phyloP scores from a whole-genome alignment of 2,113 vertebrate genomes.

The Dissostichus mawsoni region DNA sequence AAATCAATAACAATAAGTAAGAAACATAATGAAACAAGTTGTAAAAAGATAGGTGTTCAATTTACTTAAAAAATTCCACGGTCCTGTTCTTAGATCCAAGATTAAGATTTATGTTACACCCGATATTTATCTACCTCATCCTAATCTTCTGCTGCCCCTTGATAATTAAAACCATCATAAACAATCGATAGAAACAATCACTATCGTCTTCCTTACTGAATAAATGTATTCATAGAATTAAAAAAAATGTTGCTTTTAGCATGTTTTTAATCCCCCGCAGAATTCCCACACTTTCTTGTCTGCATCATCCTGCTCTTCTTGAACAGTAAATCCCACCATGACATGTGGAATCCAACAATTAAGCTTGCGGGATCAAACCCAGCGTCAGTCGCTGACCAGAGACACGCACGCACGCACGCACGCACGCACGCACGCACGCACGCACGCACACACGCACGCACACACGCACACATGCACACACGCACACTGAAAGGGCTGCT shows the following conservation, averaged over 20 bases:
- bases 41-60: too few species aligned
- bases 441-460: conserved; percentile 13
- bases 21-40: too few species aligned
- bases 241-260: background rate
- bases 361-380: conserved; percentile 65
- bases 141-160: background rate
- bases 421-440: conserved; percentile 24
- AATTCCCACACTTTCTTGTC: conserved; percentile 46
- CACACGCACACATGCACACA: conserved; percentile 6
- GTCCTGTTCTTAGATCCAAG: too few species aligned
- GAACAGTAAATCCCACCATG: conserved; percentile 60
- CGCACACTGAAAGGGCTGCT: conserved; percentile 16
- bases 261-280: background rate
- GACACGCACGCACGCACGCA: conserved; percentile 10
- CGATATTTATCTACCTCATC: conserved; percentile 4
- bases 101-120: conserved; percentile 10
- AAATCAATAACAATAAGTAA: too few species aligned
- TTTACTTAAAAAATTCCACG: too few species aligned
- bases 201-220: background rate
- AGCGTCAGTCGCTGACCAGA: conserved; percentile 49
- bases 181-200: conserved; percentile 18
- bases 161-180: conserved; percentile 42
- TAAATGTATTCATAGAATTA: background rate
- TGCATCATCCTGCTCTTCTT: conserved; percentile 41
- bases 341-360: conserved; percentile 57